Evolutionary conservation across 2,797 vertebrate genomes (phyloP), one percentile per base, ranked within the genome.

Genomic region (Sebastes baramenuke): DNA sequence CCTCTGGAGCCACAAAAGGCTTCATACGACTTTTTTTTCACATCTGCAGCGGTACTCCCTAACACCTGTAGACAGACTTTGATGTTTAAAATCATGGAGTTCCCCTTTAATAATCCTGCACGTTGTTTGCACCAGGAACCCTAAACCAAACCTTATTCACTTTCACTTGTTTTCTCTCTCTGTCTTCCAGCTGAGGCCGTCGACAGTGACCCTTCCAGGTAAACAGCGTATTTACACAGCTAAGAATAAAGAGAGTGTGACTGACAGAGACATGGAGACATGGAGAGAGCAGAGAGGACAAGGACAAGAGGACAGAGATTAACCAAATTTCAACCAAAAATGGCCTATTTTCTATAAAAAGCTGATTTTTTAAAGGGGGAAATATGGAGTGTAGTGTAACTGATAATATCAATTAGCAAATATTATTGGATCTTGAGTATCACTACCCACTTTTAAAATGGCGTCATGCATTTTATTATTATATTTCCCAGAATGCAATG

Each of bases 191-290:
- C 96, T 9, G 95, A 96, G 85, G 95, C 96, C 5, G 91, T 95
- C 12, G 95, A 97, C 91, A 95, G 94, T 3, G 95, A 96, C 88
- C 93, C 96, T 62, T 96, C 95, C 89, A 96, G 96, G 96, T 97
- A 96, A 92, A 85, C 69, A 67, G 4, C 18, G 65, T n/a, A 30
- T 79, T 81, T 27, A 69, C 36, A 30, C n/a, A 38, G 22, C 38
- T 27, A 18, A 80, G n/a, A 80, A 3, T 73, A 75, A 73, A 81
- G 55, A 30, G 67, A 72, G 80, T 65, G 20, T 82, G 88, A 79
- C 72, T 88, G 87, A 79, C 79, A 85, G 85, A 87, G 84, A 68
- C 24, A 30, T 20, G 81, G 81, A 91, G 87, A 79, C 14, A n/a
- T 18, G 87, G 88, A 90, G 91, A 88, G 82, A 85, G 75, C 85